These are phyloP conservation scores for Ciconia boyciana DNA, from an alignment of 2,113 vertebrate genomes.

Conservation along the genomic window DNA sequence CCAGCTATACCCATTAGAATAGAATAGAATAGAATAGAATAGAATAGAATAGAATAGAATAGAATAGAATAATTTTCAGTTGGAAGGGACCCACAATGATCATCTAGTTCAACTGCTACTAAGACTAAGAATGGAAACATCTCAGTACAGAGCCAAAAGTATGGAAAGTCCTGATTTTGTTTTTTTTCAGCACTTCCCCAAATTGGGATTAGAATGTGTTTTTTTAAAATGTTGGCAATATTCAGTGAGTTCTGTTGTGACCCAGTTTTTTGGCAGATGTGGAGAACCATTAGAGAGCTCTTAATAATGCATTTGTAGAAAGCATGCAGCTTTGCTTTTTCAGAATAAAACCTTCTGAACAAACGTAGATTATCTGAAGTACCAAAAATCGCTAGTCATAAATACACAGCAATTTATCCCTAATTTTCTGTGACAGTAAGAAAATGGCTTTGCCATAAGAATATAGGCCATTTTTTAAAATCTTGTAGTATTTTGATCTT, in stretches of 20 bases:
- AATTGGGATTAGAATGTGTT: neutral
- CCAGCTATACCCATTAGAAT: neutral
- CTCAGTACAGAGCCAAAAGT: neutral
- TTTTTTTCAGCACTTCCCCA: neutral
- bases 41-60: accelerated
- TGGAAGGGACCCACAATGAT: neutral
- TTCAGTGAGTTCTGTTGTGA: neutral
- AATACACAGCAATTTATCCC: neutral
- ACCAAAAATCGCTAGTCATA: neutral
- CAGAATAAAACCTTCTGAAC: neutral
- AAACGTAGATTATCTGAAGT: neutral
- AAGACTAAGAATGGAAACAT: neutral
- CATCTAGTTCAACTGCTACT: neutral
- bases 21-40: accelerated
- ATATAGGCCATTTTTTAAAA: neutral
- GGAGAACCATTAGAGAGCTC: neutral
- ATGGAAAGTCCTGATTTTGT: neutral
- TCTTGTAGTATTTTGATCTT: neutral
- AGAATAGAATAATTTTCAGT: neutral
- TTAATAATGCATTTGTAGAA: neutral
- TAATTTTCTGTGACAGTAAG: neutral
- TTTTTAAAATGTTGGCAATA: neutral
- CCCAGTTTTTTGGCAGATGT: neutral
- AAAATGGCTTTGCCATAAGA: neutral
- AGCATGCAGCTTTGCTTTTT: neutral